phyloP scores from a whole-genome alignment of 2,888 invertebrate genomes.

The Rotaria sp. region DNA sequence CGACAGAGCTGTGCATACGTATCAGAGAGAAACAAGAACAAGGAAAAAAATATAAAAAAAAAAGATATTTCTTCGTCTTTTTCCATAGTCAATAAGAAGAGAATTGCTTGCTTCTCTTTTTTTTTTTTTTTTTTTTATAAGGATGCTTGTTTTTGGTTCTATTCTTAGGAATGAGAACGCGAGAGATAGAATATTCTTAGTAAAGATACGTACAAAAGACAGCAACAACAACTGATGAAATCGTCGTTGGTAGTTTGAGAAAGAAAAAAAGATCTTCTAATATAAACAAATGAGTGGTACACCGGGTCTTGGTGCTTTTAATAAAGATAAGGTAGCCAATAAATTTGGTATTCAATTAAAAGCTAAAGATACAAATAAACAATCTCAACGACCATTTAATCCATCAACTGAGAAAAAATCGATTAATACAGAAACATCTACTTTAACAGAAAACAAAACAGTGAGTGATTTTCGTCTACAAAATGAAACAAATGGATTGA shows the following conservation, averaged over 20 bases:
- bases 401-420: neutral
- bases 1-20: neutral
- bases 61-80: neutral
- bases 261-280: neutral
- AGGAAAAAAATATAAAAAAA: neutral
- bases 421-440: neutral
- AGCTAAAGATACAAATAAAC: neutral
- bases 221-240: neutral
- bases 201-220: neutral
- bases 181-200: neutral
- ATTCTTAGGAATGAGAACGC: neutral
- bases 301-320: neutral
- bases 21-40: neutral
- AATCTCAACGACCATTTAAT: neutral
- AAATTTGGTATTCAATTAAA: constrained; percentile 16
- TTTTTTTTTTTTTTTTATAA: neutral
- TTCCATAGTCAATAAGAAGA: neutral
- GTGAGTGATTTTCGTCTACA: neutral
- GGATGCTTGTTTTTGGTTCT: neutral
- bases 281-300: neutral
- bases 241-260: neutral
- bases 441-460: neutral
- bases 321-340: constrained; percentile 20
- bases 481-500: neutral
- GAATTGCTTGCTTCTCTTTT: neutral